These are phyloP conservation scores for Tolmerus cingulatus DNA, from an alignment of 2,888 invertebrate genomes.

Conservation along the genomic window DNA sequence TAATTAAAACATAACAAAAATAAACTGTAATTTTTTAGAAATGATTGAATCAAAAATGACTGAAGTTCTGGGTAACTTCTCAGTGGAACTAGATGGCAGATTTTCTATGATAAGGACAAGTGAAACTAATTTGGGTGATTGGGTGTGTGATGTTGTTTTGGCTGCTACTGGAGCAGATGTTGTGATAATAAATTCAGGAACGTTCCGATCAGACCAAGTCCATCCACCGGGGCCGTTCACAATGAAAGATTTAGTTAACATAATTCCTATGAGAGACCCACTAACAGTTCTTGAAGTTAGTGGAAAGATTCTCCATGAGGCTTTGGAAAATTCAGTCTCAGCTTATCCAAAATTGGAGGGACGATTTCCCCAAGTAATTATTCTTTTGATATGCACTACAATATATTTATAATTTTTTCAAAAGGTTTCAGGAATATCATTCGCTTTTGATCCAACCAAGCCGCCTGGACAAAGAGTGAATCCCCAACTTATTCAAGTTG, in stretches of 20 bases:
- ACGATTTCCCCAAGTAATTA: slow-evolving; percentile 79
- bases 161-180: slow-evolving; percentile 87
- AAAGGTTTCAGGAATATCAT: slow-evolving; percentile 77
- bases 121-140: slow-evolving; percentile 90
- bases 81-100: slow-evolving; percentile 86
- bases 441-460: slow-evolving; percentile 77
- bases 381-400: background rate
- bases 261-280: slow-evolving; percentile 87
- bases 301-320: slow-evolving; percentile 74
- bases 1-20: background rate
- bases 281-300: slow-evolving; percentile 78
- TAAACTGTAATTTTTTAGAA: slow-evolving; percentile 64
- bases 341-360: slow-evolving; percentile 89
- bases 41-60: slow-evolving; percentile 86
- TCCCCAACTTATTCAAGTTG: slow-evolving; percentile 78
- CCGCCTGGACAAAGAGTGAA: slow-evolving; percentile 77
- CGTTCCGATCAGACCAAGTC: slow-evolving; percentile 63
- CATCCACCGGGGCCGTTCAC: slow-evolving; percentile 87
- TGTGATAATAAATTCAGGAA: slow-evolving; percentile 82
- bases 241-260: slow-evolving; percentile 80
- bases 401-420: background rate
- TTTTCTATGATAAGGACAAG: slow-evolving; percentile 80
- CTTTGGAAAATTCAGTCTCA: slow-evolving; percentile 84
- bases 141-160: slow-evolving; percentile 82
- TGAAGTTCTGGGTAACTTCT: slow-evolving; percentile 81